These are phyloP conservation scores for Pterostichus niger DNA, from an alignment of 2,888 invertebrate species.

Conservation along the genomic window DNA sequence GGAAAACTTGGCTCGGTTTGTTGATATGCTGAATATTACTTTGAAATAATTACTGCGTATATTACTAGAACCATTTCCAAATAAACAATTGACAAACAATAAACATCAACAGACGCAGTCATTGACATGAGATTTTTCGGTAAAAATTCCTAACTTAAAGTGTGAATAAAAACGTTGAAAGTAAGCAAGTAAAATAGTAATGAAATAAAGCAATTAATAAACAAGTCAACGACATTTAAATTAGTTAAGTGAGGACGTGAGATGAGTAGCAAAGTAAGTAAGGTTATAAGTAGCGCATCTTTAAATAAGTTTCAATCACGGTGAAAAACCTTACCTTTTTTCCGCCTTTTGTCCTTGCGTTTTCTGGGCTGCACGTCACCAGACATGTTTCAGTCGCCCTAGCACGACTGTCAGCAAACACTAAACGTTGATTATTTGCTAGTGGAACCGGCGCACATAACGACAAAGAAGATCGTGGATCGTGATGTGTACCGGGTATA, in stretches of 20 bases:
- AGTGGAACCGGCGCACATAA: constrained; percentile 2
- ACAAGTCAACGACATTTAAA: not conserved
- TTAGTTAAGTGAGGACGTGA: constrained; percentile 24
- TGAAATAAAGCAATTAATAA: not conserved
- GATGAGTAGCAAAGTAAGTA: not conserved
- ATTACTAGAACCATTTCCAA: not conserved
- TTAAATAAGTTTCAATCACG: constrained; percentile 60
- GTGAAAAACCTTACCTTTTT: constrained; percentile 93
- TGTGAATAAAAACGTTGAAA: too few species aligned
- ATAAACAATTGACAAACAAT: constrained; percentile 20
- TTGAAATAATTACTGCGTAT: constrained; percentile 49
- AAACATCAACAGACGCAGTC: too few species aligned
- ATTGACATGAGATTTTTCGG: not conserved
- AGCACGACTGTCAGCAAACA: constrained; percentile 55
- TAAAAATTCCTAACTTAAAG: too few species aligned
- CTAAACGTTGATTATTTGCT: constrained; percentile 33
- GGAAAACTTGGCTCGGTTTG: constrained; percentile 51
- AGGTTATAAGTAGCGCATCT: not conserved
- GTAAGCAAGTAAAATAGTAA: not conserved
- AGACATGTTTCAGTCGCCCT: constrained; percentile 82
- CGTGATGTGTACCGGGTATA: not conserved
- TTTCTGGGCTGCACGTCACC: constrained; percentile 92
- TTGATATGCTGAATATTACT: constrained; percentile 58
- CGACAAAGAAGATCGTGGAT: not conserved
- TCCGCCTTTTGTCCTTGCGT: constrained; percentile 90